These are phyloP conservation scores for Diploptera punctata DNA, from an alignment of 2,888 invertebrate species.

Conservation along the genomic window DNA sequence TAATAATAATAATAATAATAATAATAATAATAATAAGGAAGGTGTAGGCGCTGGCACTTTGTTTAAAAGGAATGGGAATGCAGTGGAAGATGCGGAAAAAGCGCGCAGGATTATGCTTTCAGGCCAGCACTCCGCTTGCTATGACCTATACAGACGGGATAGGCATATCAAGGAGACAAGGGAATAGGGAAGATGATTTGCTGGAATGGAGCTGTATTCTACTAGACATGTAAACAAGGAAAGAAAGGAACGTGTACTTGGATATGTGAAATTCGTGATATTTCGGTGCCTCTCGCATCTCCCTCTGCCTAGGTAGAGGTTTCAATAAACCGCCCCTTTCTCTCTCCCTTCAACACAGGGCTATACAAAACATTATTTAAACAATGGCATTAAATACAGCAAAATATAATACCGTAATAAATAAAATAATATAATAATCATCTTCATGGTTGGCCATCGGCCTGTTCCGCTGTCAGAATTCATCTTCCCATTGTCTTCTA, in stretches of 20 bases:
- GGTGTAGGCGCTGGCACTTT: too few relatives aligned
- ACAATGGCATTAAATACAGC: too few relatives aligned
- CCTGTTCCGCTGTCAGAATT: too few relatives aligned
- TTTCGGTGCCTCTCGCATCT: background rate
- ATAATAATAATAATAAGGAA: too few relatives aligned
- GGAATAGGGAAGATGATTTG: slow-evolving; percentile 12
- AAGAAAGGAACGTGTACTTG: background rate
- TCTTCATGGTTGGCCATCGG: too few relatives aligned
- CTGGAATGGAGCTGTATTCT: background rate
- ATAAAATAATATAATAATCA: too few relatives aligned
- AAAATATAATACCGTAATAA: too few relatives aligned
- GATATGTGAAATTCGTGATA: slow-evolving; percentile 11
- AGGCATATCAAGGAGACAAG: slow-evolving; percentile 2
- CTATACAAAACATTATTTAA: background rate
- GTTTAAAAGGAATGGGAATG: too few relatives aligned
- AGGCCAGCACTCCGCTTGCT: background rate
- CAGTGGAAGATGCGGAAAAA: background rate
- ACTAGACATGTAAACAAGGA: slow-evolving; percentile 1
- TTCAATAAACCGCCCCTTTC: background rate
- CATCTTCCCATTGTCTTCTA: too few relatives aligned
- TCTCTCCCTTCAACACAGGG: background rate
- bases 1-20: too few relatives aligned
- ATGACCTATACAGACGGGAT: background rate
- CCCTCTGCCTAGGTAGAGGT: background rate
- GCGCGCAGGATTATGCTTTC: background rate